phyloP scores from a whole-genome alignment of 2,113 vertebrate genomes.

The Gnathonemus echidnorhynchus region DNA sequence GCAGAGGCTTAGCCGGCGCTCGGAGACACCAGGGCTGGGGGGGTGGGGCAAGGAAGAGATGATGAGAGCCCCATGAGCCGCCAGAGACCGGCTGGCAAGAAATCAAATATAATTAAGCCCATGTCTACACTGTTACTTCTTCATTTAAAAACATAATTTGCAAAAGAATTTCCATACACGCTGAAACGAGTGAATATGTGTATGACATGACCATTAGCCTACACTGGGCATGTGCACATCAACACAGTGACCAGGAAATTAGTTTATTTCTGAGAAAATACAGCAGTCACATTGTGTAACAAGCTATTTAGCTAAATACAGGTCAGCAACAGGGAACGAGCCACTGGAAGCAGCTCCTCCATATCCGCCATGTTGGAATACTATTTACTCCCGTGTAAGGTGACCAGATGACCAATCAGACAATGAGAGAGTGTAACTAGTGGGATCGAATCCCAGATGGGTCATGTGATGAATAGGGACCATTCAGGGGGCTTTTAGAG shows the following conservation, averaged over 20 bases:
- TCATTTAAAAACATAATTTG: not conserved
- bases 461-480: not conserved
- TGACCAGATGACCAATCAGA: not conserved
- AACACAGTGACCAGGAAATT: not conserved
- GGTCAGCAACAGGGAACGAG: not conserved
- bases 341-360: not conserved
- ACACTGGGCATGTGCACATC: not conserved
- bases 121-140: not conserved
- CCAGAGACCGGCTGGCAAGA: not conserved
- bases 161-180: not conserved
- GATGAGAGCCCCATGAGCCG: not conserved
- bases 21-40: not conserved
- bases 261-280: not conserved
- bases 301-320: not conserved
- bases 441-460: not conserved
- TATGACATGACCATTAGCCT: not conserved
- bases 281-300: not conserved
- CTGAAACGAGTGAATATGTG: not conserved
- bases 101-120: not conserved
- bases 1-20: not conserved
- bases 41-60: not conserved
- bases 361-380: not conserved
- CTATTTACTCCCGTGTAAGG: not conserved
- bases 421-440: not conserved
- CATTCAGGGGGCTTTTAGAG: not conserved